phyloP scores from a whole-genome alignment of 2,113 vertebrate genomes.

The Phoenicopterus ruber region DNA sequence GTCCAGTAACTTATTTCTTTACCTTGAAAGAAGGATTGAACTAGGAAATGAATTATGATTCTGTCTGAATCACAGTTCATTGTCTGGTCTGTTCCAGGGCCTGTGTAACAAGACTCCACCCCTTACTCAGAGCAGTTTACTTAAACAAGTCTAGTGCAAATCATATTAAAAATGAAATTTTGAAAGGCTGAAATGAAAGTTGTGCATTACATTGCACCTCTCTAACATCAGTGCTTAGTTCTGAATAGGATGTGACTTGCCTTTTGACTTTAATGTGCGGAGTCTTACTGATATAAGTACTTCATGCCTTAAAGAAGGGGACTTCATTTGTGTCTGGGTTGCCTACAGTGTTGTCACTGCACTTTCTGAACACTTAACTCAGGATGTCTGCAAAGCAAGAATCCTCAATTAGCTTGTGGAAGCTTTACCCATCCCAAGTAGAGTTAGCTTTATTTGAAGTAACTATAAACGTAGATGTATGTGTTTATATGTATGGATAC shows the following conservation, averaged over 20 bases:
- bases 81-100: not conserved
- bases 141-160: not conserved
- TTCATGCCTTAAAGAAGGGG: not conserved
- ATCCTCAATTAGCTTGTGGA: not conserved
- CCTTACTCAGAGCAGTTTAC: not conserved
- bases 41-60: not conserved
- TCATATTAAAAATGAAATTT: not conserved
- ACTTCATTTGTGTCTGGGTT: not conserved
- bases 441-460: not conserved
- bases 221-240: not conserved
- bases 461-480: not conserved
- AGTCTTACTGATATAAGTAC: not conserved
- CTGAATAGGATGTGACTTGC: not conserved
- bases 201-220: not conserved
- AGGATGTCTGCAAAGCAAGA: not conserved
- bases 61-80: not conserved
- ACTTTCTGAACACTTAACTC: not conserved
- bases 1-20: not conserved
- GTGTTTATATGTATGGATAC: not conserved
- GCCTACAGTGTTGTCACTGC: not conserved
- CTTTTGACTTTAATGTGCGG: not conserved
- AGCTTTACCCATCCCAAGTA: not conserved
- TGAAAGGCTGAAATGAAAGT: not conserved
- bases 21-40: not conserved
- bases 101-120: not conserved